These are phyloP conservation scores for Mugil cephalus DNA, from an alignment of 2,113 vertebrate genomes.

Conservation along the genomic window DNA sequence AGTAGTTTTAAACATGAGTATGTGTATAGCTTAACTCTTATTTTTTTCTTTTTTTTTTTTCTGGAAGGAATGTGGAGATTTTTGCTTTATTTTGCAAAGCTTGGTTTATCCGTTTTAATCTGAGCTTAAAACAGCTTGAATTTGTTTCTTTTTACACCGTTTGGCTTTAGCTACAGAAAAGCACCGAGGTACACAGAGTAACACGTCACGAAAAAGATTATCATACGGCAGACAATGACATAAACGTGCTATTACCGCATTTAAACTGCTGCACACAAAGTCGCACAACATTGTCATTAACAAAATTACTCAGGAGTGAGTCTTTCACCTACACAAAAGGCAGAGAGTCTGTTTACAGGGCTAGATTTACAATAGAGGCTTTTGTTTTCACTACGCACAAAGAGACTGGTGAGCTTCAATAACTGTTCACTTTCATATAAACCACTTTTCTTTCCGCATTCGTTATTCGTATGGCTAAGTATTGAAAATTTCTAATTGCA, in stretches of 20 bases:
- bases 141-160: background rate
- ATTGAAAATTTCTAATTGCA: background rate
- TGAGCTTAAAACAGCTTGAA: background rate
- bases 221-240: conserved; percentile 48
- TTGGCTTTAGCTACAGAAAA: conserved; percentile 6
- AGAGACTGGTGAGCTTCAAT: background rate
- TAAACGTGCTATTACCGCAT: conserved; percentile 63
- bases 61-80: no score
- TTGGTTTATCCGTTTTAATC: no score
- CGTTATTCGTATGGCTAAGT: background rate
- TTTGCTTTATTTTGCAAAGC: no score
- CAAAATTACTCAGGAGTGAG: conserved; percentile 44
- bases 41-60: no score
- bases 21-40: no score
- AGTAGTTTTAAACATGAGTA: no score
- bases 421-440: background rate
- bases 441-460: background rate
- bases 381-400: conserved; percentile 1
- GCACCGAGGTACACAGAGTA: conserved; percentile 8
- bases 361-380: conserved; percentile 7
- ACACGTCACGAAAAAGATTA: conserved; percentile 25
- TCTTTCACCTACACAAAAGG: conserved; percentile 42
- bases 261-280: conserved; percentile 47
- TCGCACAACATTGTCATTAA: conserved; percentile 60
- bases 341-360: conserved; percentile 44